Percentiles rank a stretch among this genome's conserved stretches.
Conservation (phyloP, 2,113 vertebrate species). For the Dryoscopus gambensis region DNA sequence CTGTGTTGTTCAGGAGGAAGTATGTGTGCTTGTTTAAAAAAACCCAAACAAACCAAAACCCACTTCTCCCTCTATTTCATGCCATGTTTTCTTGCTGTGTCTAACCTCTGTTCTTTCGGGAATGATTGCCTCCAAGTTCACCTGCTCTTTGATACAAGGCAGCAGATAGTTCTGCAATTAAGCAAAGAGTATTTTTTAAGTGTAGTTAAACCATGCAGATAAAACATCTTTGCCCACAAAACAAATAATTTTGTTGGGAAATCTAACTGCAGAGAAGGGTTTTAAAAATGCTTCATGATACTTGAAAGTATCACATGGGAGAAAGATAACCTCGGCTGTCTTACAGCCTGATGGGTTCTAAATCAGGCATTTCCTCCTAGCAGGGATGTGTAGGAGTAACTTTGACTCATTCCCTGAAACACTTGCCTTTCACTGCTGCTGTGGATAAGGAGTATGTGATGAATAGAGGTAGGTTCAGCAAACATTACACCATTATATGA, state of each 20-base stretch:
- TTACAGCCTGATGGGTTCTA: background rate
- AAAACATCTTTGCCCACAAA: background rate
- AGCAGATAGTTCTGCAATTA: background rate
- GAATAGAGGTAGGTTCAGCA: background rate
- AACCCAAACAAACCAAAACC: background rate
- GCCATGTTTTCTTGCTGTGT: background rate
- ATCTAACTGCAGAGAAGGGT: background rate
- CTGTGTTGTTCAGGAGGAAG: background rate
- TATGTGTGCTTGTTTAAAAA: no score
- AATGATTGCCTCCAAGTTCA: background rate
- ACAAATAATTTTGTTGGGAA: background rate
- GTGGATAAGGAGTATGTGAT: background rate
- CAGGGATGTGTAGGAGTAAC: background rate
- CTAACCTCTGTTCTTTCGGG: background rate
- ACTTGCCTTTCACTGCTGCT: background rate
- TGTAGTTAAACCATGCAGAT: background rate
- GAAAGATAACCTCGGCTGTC: background rate
- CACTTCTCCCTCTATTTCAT: background rate
- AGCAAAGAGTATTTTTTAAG: background rate
- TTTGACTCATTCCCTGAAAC: background rate
- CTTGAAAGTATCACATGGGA: background rate
- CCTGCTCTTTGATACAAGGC: background rate
- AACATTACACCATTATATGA: rapidly evolving
- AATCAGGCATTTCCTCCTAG: background rate
- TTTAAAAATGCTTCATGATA: background rate